These are phyloP conservation scores for Apantesis nais DNA, from an alignment of 2,888 invertebrate genomes.

Conservation along the genomic window DNA sequence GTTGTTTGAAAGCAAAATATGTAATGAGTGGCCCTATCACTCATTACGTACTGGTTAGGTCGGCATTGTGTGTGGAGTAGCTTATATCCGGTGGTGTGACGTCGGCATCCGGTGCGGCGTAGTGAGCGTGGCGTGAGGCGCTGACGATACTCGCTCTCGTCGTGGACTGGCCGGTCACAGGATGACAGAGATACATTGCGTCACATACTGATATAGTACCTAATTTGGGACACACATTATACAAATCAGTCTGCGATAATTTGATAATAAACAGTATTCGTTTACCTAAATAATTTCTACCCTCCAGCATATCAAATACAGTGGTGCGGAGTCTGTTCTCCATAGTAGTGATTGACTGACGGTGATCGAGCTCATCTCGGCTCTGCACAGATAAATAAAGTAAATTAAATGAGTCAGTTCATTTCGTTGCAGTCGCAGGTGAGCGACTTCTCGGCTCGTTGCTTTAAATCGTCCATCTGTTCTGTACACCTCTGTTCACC, in stretches of 20 bases:
- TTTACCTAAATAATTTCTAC: not conserved
- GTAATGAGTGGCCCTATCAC: constrained; percentile 5
- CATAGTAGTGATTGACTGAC: constrained; percentile 59
- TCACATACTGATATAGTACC: not conserved
- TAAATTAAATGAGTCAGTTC: constrained; percentile 53
- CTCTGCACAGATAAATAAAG: constrained; percentile 53
- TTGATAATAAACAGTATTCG: not conserved
- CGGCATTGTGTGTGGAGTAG: constrained; percentile 13
- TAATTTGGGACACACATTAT: not conserved
- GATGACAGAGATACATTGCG: not conserved
- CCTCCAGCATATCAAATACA: not conserved
- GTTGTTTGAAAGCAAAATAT: not conserved
- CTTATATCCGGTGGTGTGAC: constrained; percentile 23
- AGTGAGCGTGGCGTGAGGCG: not conserved
- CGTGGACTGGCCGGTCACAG: constrained; percentile 32
- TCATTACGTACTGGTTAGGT: too few relatives aligned
- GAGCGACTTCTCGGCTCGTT: constrained; percentile 52
- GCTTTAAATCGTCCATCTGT: constrained; percentile 46
- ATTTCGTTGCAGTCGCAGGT: constrained; percentile 55
- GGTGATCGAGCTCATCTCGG: constrained; percentile 50
- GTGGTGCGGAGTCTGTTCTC: constrained; percentile 41
- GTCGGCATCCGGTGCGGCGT: constrained; percentile 15
- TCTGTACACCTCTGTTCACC: constrained; percentile 13
- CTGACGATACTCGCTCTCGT: not conserved
- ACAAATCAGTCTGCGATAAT: not conserved